Conservation (phyloP, 2,888 invertebrate species). For the Troides helena region DNA sequence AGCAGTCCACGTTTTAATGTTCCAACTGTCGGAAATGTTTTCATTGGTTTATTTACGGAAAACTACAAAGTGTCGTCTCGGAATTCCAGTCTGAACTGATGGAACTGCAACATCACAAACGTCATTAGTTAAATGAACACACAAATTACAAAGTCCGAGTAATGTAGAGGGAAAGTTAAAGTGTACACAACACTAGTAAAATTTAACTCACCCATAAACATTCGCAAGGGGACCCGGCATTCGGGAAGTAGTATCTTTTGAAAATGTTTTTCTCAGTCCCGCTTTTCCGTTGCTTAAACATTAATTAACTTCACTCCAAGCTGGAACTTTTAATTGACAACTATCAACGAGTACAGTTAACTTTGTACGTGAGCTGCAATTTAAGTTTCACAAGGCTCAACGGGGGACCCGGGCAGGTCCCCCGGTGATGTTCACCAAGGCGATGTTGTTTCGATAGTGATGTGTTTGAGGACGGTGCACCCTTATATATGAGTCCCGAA, state of each 20-base stretch:
- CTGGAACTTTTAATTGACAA: slow-evolving; percentile 56
- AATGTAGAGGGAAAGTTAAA: slow-evolving; percentile 30
- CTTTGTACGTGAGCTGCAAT: slow-evolving; percentile 31
- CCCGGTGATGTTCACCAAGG: slow-evolving; percentile 61
- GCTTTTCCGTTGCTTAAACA: slow-evolving; percentile 51
- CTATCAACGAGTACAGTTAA: slow-evolving; percentile 39
- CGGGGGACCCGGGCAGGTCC: slow-evolving; percentile 56
- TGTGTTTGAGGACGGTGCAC: slow-evolving; percentile 42
- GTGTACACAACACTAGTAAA: slow-evolving; percentile 34
- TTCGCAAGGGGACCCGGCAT: slow-evolving; percentile 37
- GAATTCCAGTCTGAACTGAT: background rate
- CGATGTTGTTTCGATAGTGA: slow-evolving; percentile 62
- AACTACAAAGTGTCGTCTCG: slow-evolving; percentile 2
- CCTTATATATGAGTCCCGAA: slow-evolving; percentile 64
- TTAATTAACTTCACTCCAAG: slow-evolving; percentile 50
- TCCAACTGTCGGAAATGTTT: background rate
- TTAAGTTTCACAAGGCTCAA: slow-evolving; percentile 32
- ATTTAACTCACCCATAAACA: slow-evolving; percentile 45
- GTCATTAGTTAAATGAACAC: slow-evolving; percentile 13
- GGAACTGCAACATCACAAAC: slow-evolving; percentile 39
- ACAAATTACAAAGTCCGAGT: slow-evolving; percentile 7
- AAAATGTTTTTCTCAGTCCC: slow-evolving; percentile 44
- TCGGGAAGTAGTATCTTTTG: slow-evolving; percentile 37
- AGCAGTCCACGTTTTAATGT: slow-evolving; percentile 1
- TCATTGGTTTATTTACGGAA: slow-evolving; percentile 9